These are phyloP conservation scores for Eupithecia exiguata DNA, from an alignment of 2,888 invertebrate species.

Conservation along the genomic window DNA sequence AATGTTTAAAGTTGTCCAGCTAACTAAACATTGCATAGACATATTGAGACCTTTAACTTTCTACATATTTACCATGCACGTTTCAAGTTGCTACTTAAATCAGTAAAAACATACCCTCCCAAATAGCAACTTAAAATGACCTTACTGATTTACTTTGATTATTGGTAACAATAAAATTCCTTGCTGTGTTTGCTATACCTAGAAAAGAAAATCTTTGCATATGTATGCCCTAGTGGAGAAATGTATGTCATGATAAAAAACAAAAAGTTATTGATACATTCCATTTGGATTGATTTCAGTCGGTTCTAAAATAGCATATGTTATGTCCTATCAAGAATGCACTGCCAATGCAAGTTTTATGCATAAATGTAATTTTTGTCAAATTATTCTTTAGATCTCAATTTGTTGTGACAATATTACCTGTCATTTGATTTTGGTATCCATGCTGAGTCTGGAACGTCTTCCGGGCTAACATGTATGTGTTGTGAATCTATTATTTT, in stretches of 20 bases:
- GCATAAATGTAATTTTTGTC: slow-evolving; percentile 39
- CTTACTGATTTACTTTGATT: neutral
- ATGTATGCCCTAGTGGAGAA: neutral
- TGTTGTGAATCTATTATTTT: slow-evolving; percentile 14
- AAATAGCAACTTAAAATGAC: neutral
- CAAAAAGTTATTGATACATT: slow-evolving; percentile 28
- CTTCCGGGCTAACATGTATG: neutral
- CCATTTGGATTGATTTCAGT: slow-evolving; percentile 31
- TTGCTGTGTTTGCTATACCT: too few relatives aligned
- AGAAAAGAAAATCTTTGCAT: slow-evolving; percentile 3
- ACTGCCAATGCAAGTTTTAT: slow-evolving; percentile 48
- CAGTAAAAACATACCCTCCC: neutral
- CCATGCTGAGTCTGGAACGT: neutral
- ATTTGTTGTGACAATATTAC: slow-evolving; percentile 38
- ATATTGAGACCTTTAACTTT: neutral
- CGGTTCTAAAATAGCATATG: slow-evolving; percentile 26
- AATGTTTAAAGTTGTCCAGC: neutral
- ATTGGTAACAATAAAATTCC: too few relatives aligned
- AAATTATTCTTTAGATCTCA: slow-evolving; percentile 36
- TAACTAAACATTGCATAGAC: neutral
- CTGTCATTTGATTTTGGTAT: slow-evolving; percentile 19
- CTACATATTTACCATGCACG: neutral
- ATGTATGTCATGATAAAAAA: neutral
- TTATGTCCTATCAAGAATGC: slow-evolving; percentile 39
- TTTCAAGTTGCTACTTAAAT: neutral